phyloP scores from a whole-genome alignment of 2,888 invertebrate genomes.

The Trisateles emortualis region DNA sequence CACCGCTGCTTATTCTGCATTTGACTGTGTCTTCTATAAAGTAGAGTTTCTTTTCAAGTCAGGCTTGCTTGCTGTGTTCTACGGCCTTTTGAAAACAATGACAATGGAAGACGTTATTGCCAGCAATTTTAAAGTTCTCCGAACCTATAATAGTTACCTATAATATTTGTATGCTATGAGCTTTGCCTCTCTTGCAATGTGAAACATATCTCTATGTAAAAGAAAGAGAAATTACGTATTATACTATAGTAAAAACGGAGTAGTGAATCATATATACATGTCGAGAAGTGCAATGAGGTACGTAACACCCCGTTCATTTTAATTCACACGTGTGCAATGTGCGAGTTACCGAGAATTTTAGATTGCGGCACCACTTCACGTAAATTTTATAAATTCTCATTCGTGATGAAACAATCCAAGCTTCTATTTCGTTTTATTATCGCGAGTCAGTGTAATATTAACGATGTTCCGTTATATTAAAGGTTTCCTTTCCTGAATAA shows the following conservation, averaged over 20 bases:
- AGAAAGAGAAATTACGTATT: too few species aligned
- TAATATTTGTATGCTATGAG: too few species aligned
- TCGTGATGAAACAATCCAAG: conserved; percentile 42
- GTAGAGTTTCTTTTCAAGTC: too few species aligned
- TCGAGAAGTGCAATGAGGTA: conserved; percentile 12
- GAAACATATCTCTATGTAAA: too few species aligned
- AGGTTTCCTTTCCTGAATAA: conserved; percentile 23
- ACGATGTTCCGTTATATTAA: conserved; percentile 43
- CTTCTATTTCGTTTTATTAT: conserved; percentile 39
- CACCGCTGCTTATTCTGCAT: too few species aligned
- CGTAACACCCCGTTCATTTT: conserved; percentile 26
- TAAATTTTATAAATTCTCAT: conserved; percentile 54
- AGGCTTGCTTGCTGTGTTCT: too few species aligned
- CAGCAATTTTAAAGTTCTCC: too few species aligned
- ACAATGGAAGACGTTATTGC: too few species aligned
- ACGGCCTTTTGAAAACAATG: too few species aligned
- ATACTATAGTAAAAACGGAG: conserved; percentile 18
- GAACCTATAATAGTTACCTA: too few species aligned
- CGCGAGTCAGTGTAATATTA: conserved; percentile 30
- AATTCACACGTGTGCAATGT: conserved; percentile 46
- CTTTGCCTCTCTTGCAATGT: too few species aligned
- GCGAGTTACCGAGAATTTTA: conserved; percentile 53
- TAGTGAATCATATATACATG: conserved; percentile 30
- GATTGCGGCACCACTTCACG: conserved; percentile 60
- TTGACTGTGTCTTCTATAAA: too few species aligned